Conservation (phyloP, 2,113 vertebrate genomes). For the Setophaga petechia region DNA sequence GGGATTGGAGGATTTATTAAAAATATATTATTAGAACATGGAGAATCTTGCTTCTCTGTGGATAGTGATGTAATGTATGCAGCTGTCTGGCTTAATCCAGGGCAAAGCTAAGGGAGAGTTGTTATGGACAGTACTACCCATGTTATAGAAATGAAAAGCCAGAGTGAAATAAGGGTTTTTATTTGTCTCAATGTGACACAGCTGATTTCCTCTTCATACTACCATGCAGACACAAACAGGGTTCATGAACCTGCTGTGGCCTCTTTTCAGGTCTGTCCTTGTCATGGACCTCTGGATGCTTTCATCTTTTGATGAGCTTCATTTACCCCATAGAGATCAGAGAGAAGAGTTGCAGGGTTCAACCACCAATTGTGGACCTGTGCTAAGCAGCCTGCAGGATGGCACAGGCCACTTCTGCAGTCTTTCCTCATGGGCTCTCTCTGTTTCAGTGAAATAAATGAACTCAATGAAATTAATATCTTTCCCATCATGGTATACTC, state of each 20-base stretch:
- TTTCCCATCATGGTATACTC: background rate
- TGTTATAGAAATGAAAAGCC: background rate
- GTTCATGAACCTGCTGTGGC: background rate
- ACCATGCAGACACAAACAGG: background rate
- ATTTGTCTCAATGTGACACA: background rate
- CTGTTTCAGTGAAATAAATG: background rate
- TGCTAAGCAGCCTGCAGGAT: background rate
- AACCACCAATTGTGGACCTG: background rate
- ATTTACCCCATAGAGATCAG: background rate
- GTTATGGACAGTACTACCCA: background rate
- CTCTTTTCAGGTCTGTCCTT: background rate
- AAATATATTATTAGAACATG: constrained; percentile 50
- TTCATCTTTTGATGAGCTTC: background rate
- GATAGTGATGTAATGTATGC: constrained; percentile 49
- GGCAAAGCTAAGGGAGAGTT: background rate
- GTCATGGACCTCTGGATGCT: background rate
- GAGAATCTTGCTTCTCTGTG: constrained; percentile 44
- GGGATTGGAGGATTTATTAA: constrained; percentile 41
- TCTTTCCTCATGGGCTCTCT: background rate
- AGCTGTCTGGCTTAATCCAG: constrained; percentile 27
- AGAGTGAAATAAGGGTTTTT: background rate
- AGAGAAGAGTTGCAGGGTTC: background rate
- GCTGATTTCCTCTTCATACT: background rate
- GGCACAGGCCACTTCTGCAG: background rate
- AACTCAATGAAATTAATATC: background rate